These are phyloP conservation scores for Botrylloides violaceus DNA, from an alignment of 23 tunicate species.

Conservation along the genomic window DNA sequence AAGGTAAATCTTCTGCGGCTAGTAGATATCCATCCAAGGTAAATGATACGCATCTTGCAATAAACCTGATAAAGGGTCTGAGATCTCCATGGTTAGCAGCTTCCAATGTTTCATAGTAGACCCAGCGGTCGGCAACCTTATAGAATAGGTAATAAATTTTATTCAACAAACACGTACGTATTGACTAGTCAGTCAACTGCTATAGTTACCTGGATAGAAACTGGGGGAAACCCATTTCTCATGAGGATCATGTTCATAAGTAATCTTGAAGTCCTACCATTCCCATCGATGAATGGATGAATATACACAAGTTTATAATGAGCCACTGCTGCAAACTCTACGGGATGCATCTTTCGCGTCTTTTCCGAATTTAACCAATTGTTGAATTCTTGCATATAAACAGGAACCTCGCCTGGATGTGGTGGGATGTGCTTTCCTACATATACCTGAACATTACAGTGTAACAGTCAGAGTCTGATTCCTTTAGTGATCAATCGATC, in stretches of 20 bases:
- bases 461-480: background rate
- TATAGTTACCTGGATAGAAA: constrained; percentile 31
- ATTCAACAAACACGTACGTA: no score
- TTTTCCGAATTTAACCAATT: constrained; percentile 72
- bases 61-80: constrained; percentile 76
- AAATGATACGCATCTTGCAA: constrained; percentile 61
- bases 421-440: constrained; percentile 94
- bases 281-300: constrained; percentile 97
- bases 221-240: constrained; percentile 89
- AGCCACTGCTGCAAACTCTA: constrained; percentile 86
- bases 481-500: no score
- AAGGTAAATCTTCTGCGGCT: constrained; percentile 27
- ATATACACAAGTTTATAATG: constrained; percentile 84
- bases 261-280: constrained; percentile 89
- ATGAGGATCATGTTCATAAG: constrained; percentile 91
- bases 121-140: constrained; percentile 70
- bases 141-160: background rate
- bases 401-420: constrained; percentile 64
- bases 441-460: constrained; percentile 36
- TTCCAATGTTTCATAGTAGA: constrained; percentile 65
- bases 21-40: constrained; percentile 67
- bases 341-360: constrained; percentile 59
- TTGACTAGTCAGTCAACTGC: background rate
- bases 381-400: constrained; percentile 80
- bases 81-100: constrained; percentile 88